phyloP scores from a whole-genome alignment of 2,113 vertebrate species.

The Anarhynchus alexandrinus region DNA sequence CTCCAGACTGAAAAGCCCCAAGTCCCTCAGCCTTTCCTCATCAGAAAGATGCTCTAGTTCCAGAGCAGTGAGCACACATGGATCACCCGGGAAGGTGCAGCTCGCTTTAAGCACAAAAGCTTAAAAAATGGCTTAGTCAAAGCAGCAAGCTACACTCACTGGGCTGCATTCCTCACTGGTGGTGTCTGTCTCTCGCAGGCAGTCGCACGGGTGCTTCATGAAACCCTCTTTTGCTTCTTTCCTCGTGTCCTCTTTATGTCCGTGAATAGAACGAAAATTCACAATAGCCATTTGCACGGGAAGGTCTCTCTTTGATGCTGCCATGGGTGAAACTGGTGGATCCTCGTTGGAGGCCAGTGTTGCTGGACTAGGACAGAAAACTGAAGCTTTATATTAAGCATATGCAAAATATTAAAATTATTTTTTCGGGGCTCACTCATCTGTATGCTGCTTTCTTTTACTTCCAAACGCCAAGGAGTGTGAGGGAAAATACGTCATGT shows the following conservation, averaged over 20 bases:
- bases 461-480: too few species aligned
- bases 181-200: background rate
- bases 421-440: background rate
- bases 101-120: background rate
- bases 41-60: too few species aligned
- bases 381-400: background rate
- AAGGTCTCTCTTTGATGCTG: background rate
- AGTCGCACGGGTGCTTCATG: rapidly evolving
- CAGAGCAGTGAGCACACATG: background rate
- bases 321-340: background rate
- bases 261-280: background rate
- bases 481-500: background rate
- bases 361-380: background rate
- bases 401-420: rapidly evolving
- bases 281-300: rapidly evolving
- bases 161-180: background rate
- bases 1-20: too few species aligned
- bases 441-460: background rate
- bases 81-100: background rate
- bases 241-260: background rate
- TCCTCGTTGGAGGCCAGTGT: too few species aligned
- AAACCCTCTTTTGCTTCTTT: background rate
- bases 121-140: background rate
- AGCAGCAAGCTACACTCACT: background rate
- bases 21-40: too few species aligned